These are phyloP conservation scores for Sinocyclocheilus grahami DNA, from an alignment of 2,113 vertebrate genomes.

Conservation along the genomic window DNA sequence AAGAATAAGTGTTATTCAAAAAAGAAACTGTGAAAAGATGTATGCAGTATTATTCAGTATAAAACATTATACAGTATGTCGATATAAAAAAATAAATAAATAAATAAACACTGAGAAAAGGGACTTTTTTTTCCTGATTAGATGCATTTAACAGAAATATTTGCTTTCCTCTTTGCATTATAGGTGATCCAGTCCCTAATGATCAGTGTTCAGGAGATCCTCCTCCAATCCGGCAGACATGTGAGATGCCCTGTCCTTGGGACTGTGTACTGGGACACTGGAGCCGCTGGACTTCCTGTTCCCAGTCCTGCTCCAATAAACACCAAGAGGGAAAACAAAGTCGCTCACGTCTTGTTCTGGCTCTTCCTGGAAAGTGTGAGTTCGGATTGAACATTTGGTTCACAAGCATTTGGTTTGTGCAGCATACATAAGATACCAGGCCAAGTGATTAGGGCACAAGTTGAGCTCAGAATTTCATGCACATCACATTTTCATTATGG, in stretches of 20 bases:
- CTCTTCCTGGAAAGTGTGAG: constrained; percentile 81
- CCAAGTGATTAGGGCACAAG: neutral
- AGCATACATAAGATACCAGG: neutral
- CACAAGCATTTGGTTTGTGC: neutral
- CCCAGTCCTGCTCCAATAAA: constrained; percentile 81
- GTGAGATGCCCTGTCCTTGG: constrained; percentile 78
- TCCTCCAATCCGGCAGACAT: constrained; percentile 65
- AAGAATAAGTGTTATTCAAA: neutral
- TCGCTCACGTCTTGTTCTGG: constrained; percentile 77
- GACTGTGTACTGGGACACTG: constrained; percentile 82
- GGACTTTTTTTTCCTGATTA: neutral
- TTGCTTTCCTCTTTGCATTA: constrained; percentile 39
- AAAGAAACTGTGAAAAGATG: neutral
- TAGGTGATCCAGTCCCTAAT: constrained; percentile 76
- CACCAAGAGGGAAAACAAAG: constrained; percentile 79
- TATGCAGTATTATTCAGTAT: too few species aligned
- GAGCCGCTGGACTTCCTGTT: constrained; percentile 81
- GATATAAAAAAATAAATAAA: neutral
- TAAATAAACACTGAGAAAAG: neutral
- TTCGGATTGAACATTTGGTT: neutral
- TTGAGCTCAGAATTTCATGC: neutral
- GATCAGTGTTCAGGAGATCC: constrained; percentile 73
- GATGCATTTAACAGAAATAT: neutral
- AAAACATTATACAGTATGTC: neutral
- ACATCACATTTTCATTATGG: neutral